These are phyloP conservation scores for Helicoverpa zea DNA, from an alignment of 1,140 invertebrate species.

Conservation along the genomic window DNA sequence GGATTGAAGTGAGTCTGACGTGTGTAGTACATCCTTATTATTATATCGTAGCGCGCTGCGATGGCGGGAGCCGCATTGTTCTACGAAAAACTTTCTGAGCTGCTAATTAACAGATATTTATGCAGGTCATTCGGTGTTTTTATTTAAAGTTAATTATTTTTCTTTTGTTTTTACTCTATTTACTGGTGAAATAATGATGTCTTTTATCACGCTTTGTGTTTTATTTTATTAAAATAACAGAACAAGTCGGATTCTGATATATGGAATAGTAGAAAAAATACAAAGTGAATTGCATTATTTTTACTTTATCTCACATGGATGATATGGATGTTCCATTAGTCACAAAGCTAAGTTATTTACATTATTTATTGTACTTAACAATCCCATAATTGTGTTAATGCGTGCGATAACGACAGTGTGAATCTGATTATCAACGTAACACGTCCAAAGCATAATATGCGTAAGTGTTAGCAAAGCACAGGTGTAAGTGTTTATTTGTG, in stretches of 20 bases:
- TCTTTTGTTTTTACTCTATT: background rate
- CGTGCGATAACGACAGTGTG: slow-evolving; percentile 3
- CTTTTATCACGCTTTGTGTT: too few species aligned
- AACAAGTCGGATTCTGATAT: too few species aligned
- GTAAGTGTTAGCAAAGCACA: background rate
- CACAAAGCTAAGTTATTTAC: background rate
- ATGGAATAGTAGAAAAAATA: too few species aligned
- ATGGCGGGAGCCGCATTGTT: slow-evolving; percentile 9
- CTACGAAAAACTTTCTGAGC: slow-evolving; percentile 1
- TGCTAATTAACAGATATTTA: slow-evolving; percentile 18
- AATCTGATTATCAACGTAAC: slow-evolving; percentile 22
- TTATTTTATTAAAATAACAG: too few species aligned
- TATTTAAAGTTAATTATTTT: background rate
- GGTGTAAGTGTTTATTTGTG: slow-evolving; percentile 32
- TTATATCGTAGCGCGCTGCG: background rate
- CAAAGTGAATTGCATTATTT: too few species aligned
- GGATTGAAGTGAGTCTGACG: slow-evolving; percentile 66
- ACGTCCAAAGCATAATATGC: background rate
- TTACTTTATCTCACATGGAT: too few species aligned
- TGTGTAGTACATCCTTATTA: slow-evolving; percentile 40
- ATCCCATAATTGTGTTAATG: background rate
- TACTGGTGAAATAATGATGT: too few species aligned
- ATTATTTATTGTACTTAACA: background rate
- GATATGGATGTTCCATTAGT: background rate
- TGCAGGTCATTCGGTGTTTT: background rate